These are phyloP conservation scores for Heliconius congener DNA, from an alignment of 1,140 invertebrate species.

Conservation along the genomic window DNA sequence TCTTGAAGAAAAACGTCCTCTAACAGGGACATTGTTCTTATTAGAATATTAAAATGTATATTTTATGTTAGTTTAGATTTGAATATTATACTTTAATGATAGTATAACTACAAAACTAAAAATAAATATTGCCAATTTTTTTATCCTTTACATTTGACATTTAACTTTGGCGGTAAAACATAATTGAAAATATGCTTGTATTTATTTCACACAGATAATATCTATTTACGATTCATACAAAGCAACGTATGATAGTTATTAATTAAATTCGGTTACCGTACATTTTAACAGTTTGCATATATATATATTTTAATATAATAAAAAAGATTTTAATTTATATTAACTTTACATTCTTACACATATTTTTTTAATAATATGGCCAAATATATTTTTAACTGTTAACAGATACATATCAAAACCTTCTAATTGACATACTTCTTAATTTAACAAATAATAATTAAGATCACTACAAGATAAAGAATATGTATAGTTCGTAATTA, in stretches of 20 bases:
- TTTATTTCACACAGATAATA: neutral
- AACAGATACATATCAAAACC: too few species aligned
- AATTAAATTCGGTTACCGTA: too few species aligned
- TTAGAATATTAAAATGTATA: neutral
- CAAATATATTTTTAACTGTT: too few species aligned
- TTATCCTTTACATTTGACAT: neutral
- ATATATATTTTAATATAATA: too few species aligned
- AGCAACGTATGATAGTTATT: neutral
- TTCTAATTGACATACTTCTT: neutral
- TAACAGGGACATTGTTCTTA: conserved; percentile 64
- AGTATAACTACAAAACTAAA: neutral
- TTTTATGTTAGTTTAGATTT: neutral
- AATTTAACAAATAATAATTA: neutral
- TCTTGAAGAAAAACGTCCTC: conserved; percentile 76
- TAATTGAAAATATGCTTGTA: neutral
- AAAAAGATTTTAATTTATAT: neutral
- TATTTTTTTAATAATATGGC: too few species aligned
- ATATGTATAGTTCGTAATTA: neutral
- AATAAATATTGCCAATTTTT: neutral
- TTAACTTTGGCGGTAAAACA: conserved; percentile 24
- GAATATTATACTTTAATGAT: too few species aligned
- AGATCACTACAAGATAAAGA: too few species aligned
- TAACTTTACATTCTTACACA: neutral
- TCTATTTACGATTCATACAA: neutral
- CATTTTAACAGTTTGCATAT: too few species aligned